These are phyloP conservation scores for Parelbella ahira DNA, from an alignment of 2,888 invertebrate species.

Conservation along the genomic window DNA sequence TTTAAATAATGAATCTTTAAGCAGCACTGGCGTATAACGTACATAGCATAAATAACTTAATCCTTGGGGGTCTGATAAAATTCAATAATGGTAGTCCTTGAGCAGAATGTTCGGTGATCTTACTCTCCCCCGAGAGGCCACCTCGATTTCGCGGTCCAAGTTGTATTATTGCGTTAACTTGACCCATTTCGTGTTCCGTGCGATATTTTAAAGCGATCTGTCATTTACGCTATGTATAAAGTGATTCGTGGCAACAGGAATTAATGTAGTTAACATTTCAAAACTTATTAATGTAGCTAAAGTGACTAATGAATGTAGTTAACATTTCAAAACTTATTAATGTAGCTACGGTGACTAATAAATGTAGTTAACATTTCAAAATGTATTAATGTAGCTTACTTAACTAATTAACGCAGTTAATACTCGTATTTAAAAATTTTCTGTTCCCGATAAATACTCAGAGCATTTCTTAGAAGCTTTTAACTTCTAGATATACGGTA, in stretches of 20 bases:
- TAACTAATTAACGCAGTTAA: constrained; percentile 24
- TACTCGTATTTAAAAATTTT: no score
- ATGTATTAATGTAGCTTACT: neutral
- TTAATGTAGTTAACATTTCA: constrained; percentile 23
- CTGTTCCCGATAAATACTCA: no score
- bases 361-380: constrained; percentile 21
- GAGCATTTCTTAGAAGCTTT: no score
- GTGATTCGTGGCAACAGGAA: constrained; percentile 11
- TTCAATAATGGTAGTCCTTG: no score
- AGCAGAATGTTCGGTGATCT: no score
- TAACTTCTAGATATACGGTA: no score
- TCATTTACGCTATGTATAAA: constrained; percentile 17
- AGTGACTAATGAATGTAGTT: constrained; percentile 25
- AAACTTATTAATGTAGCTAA: neutral
- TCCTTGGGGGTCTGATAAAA: no score
- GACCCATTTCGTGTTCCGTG: constrained; percentile 26
- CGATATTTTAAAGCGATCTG: constrained; percentile 26
- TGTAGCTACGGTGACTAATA: constrained; percentile 13
- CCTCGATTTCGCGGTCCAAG: constrained; percentile 26
- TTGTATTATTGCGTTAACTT: constrained; percentile 29
- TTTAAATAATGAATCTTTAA: no score
- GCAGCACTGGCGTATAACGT: no score
- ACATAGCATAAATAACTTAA: no score
- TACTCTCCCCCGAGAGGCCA: constrained; percentile 15
- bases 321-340: constrained; percentile 5